phyloP scores from a whole-genome alignment of 2,113 vertebrate species.

The Beaufortia kweichowensis region DNA sequence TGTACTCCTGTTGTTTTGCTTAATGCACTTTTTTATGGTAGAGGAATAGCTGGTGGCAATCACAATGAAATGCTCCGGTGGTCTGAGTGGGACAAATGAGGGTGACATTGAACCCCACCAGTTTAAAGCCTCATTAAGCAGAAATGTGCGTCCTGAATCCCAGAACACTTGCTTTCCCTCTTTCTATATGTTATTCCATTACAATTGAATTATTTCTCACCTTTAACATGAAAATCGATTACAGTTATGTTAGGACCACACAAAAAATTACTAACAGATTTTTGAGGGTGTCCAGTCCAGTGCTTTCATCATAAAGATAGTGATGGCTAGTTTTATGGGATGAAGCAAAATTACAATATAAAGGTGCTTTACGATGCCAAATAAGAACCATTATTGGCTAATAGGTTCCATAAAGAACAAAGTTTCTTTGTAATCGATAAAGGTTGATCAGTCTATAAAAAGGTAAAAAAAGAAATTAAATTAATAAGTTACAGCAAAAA shows the following conservation, averaged over 20 bases:
- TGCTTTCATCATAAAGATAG: too few species aligned
- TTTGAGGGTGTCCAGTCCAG: neutral
- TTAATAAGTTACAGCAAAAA: too few species aligned
- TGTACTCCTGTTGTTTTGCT: neutral
- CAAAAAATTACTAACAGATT: too few species aligned
- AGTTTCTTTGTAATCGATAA: too few species aligned
- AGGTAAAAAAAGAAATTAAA: too few species aligned
- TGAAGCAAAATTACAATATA: too few species aligned
- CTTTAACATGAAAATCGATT: constrained; percentile 8
- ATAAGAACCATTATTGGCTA: too few species aligned
- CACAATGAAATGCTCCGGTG: constrained; percentile 20
- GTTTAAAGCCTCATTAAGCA: constrained; percentile 35
- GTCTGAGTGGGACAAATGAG: constrained; percentile 41
- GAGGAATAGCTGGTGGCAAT: constrained; percentile 8
- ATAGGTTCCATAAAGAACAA: too few species aligned
- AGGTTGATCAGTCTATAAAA: too few species aligned
- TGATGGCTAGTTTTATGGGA: too few species aligned
- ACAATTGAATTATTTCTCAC: constrained; percentile 6
- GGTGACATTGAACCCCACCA: constrained; percentile 43
- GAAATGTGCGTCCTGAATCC: constrained; percentile 25
- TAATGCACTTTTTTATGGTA: neutral
- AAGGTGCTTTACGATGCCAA: too few species aligned
- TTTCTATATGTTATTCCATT: neutral
- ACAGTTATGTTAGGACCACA: neutral
- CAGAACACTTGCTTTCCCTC: neutral